phyloP scores from a whole-genome alignment of 1,140 invertebrate species.

The Magallana gigas region DNA sequence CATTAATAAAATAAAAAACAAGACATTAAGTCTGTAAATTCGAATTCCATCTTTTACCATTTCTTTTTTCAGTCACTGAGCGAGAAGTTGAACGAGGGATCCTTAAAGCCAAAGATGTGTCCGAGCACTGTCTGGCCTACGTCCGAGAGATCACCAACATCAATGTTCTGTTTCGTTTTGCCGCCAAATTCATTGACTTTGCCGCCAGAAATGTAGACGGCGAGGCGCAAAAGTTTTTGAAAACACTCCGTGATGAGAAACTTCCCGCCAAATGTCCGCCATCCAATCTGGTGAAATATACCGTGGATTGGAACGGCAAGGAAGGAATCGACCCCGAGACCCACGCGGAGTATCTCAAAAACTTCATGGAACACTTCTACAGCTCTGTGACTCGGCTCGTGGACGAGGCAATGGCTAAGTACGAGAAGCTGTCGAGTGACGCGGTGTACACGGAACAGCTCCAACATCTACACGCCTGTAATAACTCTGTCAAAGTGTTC shows the following conservation, averaged over 20 bases:
- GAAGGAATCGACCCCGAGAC: conserved; percentile 96
- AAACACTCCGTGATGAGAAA: conserved; percentile 91
- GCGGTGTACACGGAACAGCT: conserved; percentile 90
- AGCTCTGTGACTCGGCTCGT: conserved; percentile 91
- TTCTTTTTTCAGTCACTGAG: conserved; percentile 90
- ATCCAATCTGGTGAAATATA: conserved; percentile 86
- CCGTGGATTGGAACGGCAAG: conserved; percentile 97
- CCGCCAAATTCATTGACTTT: conserved; percentile 96
- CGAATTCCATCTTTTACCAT: background rate
- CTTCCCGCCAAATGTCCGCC: conserved; percentile 73
- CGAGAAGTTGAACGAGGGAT: conserved; percentile 97
- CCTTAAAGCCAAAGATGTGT: conserved; percentile 95
- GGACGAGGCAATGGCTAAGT: conserved; percentile 76
- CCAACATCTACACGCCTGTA: conserved; percentile 97
- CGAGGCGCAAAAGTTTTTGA: conserved; percentile 93
- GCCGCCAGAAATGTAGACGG: conserved; percentile 93
- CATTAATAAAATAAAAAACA: too few species aligned
- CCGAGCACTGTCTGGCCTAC: conserved; percentile 97
- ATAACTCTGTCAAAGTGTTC: conserved; percentile 97
- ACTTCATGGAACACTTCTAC: conserved; percentile 95
- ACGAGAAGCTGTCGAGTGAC: conserved; percentile 81
- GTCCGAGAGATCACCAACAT: conserved; percentile 98
- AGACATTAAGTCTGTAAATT: too few species aligned
- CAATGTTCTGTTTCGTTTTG: conserved; percentile 85
- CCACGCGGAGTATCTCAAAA: conserved; percentile 95